Conservation (phyloP, 2,113 vertebrate species). For the Rhinolophus ferrumequinum region DNA sequence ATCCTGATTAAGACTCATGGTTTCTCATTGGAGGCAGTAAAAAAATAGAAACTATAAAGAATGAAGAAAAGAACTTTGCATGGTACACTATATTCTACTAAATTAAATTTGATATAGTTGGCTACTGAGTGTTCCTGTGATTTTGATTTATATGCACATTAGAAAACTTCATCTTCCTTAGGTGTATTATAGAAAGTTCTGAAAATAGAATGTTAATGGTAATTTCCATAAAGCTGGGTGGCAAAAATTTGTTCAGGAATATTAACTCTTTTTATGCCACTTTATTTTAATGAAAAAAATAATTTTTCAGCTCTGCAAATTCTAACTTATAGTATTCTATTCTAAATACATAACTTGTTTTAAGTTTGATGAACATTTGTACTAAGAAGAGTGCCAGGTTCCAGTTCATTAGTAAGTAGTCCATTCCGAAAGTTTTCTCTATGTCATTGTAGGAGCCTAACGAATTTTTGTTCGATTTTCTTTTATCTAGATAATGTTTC, state of each 20-base stretch:
- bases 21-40: constrained; percentile 32
- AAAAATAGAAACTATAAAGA: constrained; percentile 30
- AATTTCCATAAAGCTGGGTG: constrained; percentile 20
- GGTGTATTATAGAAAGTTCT: neutral
- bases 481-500: constrained; percentile 38
- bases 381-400: neutral
- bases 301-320: neutral
- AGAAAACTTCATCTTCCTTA: constrained; percentile 1
- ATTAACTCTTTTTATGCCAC: constrained; percentile 10
- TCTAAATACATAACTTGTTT: neutral
- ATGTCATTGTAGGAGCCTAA: neutral
- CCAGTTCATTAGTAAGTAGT: neutral
- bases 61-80: neutral
- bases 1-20: neutral
- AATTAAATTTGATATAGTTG: constrained; percentile 28
- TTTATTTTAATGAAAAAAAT: constrained; percentile 63
- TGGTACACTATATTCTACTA: neutral
- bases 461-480: constrained; percentile 40
- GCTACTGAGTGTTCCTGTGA: neutral
- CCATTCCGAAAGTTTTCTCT: neutral
- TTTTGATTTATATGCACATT: constrained; percentile 45
- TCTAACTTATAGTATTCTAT: neutral
- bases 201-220: constrained; percentile 13
- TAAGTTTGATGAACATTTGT: constrained; percentile 1
- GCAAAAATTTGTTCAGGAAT: constrained; percentile 21